Base-by-base conservation (phyloP, 2,797 vertebrate genomes). In the Peromyscus aztecus region DNA sequence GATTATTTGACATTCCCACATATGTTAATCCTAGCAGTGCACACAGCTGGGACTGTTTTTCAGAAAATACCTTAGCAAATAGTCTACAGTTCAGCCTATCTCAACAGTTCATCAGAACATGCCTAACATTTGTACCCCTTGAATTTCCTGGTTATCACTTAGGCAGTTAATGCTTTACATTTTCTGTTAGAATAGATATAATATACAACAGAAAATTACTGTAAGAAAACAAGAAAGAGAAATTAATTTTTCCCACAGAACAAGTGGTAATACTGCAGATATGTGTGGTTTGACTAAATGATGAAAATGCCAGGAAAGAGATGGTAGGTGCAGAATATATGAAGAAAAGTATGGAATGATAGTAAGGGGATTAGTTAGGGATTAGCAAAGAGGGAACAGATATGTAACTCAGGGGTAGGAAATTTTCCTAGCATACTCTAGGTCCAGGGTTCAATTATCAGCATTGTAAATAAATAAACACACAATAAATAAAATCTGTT, bases 41-140 rank as follows among this genome's bases (percentile, higher is more conserved):
- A 95, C 40, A 82, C 40, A 94, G 14, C 14, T 86, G 73, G 31
- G 78, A 55, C 57, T 69, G 67, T 46, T 96, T 96, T 94, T 90
- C 46, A 89, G 77, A 90, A 81, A n/a, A 82, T 65, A 77, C 19
- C 7, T 92, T 57, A 92, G n/a, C 57, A 94, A 95, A 97, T 27
- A 95, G 29, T 52, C 31, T 89, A 61, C 24, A 67, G 10, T 67
- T 89, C 29, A 77, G 14, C 8, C 17, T 87, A 7, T 90, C 71
- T 90, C 49, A 92, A 94, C 40, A 88, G 16, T 94, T 92, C 55
- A 85, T 96, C 82, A 78, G 67, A 89, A 94, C 82, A 96, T 89
- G 61, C 89, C 46, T 34, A 94, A 94, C 59, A 76, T 92, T n/a
- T 94, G 82, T 88, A 92, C 7, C 6, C 2, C 37, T 95, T 73